Conservation (phyloP, 2,113 vertebrate genomes). For the Pseudois nayaur region DNA sequence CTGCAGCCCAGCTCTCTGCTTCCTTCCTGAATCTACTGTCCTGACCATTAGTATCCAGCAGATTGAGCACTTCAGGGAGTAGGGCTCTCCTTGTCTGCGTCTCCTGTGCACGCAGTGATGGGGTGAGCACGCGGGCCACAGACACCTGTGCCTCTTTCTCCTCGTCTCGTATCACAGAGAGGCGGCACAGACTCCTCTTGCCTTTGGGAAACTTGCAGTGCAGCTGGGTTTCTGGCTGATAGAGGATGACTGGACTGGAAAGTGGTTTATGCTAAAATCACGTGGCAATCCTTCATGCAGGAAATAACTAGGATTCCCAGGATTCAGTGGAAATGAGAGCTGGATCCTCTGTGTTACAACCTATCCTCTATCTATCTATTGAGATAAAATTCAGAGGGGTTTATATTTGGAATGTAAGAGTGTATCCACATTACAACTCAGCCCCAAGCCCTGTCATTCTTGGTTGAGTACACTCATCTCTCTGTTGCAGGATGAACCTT, state of each 20-base stretch:
- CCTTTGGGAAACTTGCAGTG: not conserved
- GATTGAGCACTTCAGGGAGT: not conserved
- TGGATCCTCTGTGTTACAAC: not conserved
- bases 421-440: not conserved
- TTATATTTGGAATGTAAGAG: not conserved
- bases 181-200: rapidly evolving
- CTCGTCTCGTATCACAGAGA: not conserved
- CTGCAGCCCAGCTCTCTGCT: not conserved
- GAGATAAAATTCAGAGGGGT: not conserved
- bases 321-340: not conserved
- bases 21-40: not conserved
- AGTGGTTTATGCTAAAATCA: not conserved
- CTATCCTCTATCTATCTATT: not conserved
- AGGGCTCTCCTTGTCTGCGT: not conserved
- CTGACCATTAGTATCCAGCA: not conserved
- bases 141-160: not conserved
- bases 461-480: not conserved
- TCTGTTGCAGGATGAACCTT: constrained; percentile 42
- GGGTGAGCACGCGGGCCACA: not conserved
- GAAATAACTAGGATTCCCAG: not conserved
- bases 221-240: not conserved
- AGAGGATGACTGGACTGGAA: not conserved
- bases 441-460: rapidly evolving
- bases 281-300: not conserved
- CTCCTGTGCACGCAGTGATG: not conserved